These are phyloP conservation scores for Pycnomerus fuliginosus DNA, from an alignment of 2,888 invertebrate species.

Conservation along the genomic window DNA sequence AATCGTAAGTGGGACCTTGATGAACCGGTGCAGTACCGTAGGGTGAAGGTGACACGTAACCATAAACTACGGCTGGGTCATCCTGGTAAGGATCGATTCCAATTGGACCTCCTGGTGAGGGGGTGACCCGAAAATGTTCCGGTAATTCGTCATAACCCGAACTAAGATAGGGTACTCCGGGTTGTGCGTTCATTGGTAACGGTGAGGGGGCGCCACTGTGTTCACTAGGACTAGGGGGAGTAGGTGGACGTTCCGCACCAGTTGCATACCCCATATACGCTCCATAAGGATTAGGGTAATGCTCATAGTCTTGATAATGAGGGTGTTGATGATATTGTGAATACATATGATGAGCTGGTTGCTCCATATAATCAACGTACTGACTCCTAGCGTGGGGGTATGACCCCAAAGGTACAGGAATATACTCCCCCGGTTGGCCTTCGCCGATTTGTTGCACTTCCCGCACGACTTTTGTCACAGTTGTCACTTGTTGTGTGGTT, in stretches of 20 bases:
- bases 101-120: constrained; percentile 62
- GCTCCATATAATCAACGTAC: constrained; percentile 55
- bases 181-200: constrained; percentile 51
- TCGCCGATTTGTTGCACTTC: constrained; percentile 63
- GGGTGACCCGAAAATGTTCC: constrained; percentile 62
- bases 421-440: constrained; percentile 56
- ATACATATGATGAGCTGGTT: constrained; percentile 53
- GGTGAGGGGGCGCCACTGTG: constrained; percentile 59
- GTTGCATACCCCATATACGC: constrained; percentile 53
- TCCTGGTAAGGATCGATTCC: constrained; percentile 64
- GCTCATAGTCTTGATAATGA: constrained; percentile 61
- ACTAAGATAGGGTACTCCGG: constrained; percentile 58
- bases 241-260: constrained; percentile 54
- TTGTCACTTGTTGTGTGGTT: constrained; percentile 69
- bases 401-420: constrained; percentile 54
- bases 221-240: constrained; percentile 60
- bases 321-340: constrained; percentile 55
- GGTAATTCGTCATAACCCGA: constrained; percentile 69
- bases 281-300: constrained; percentile 57
- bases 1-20: constrained; percentile 53
- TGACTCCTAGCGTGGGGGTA: constrained; percentile 51
- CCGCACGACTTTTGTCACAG: constrained; percentile 68
- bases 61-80: constrained; percentile 64
- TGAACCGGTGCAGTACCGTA: constrained; percentile 56
- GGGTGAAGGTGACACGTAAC: constrained; percentile 65